Evolutionary conservation across 2,113 vertebrate species (phyloP), one percentile per base, ranked within the genome.

Genomic region (Triplophysa dalaica): DNA sequence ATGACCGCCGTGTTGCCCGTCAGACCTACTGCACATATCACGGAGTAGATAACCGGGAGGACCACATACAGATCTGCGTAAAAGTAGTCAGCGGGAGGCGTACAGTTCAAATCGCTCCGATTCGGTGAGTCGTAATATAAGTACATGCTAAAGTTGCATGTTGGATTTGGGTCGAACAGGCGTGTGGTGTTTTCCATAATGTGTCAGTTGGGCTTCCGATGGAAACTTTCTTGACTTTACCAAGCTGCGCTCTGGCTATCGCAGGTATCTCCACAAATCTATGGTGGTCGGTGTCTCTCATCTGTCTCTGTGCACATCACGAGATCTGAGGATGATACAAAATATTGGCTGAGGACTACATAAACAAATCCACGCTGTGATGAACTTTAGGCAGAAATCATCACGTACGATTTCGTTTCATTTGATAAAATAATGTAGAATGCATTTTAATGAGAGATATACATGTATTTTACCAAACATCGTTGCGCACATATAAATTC

Each of bases 1-100:
- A 96, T 96, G 81, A 97, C 94, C 0, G 95, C 94, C 0, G 93
- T 94, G 87, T 98, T 97, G 12, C 95, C 95, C 0, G 93, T 95
- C 78, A 97, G 91, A 17, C 95, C 96, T 67, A 94, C 93, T 0
- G 95, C 94, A 2, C 95, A 96, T 83, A 95, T 96, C 0, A 94
- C 84, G 0, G 95, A 94, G 87, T 96, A 97, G 77, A 95, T 95
- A 43, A 95, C 86, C 0, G 96, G 96, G 4, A 96, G 86, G 38
- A 95, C 85, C 22, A 96, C 7, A 0, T 95, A 96, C 13, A 96
- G 92, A 68, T 94, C 94, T 0, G 90, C 90, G 52, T 91, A 89
- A 86, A 91, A 81, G n/a, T 87, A 86, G 52, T 90, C 90, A 0
- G 79, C 54, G 2, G 90, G 88, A 1, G 81, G 80, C 0, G 87